Base-by-base conservation (phyloP, 1,140 invertebrate species). In the Zelostemma sp. region DNA sequence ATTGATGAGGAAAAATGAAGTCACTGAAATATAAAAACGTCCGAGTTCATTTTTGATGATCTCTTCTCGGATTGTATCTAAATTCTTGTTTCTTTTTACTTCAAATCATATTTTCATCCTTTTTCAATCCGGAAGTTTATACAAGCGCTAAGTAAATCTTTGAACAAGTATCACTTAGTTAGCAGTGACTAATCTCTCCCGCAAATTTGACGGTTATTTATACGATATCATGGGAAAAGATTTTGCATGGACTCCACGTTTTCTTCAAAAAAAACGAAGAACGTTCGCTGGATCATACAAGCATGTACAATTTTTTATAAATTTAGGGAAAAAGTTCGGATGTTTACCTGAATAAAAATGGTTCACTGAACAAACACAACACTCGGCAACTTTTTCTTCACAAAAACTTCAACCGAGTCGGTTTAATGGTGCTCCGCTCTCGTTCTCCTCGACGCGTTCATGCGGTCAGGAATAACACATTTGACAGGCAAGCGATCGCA, bases 401-500 rank as follows among this genome's bases (percentile, higher is more conserved):
- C 21, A 19, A 17, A 46, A 46, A 46, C 41, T 46, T 12, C n/a
- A 9, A 41, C 19, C 33, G 19, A 21, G 35, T 12, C 12, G 16
- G 1, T 0, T 40, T 56, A 11, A 2, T 19, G 8, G 5, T 46
- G n/a, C 12, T 2, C 1, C 11, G 11, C 15, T 12, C 15, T 11
- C 33, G 50, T 12, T 62, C 59, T 62, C 59, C 51, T 62, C 48
- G 49, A 19, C 46, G 31, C 38, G 51, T 48, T 47, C 6, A 43
- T 35, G 47, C 16, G 33, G 38, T 38, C 4, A 57, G 25, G 33
- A 57, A 64, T 57, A 59, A 59, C 41, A 19, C 25, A 51, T 49
- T 14, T 49, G 50, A 48, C 25, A 3, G 25, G 8, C 25, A 43
- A 59, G 40, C 55, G 25, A n/a, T 66, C 25, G 25, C 35, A 59